These are phyloP conservation scores for Drosophila parabipectinata DNA, from an alignment of 1,140 invertebrate species.

Conservation along the genomic window DNA sequence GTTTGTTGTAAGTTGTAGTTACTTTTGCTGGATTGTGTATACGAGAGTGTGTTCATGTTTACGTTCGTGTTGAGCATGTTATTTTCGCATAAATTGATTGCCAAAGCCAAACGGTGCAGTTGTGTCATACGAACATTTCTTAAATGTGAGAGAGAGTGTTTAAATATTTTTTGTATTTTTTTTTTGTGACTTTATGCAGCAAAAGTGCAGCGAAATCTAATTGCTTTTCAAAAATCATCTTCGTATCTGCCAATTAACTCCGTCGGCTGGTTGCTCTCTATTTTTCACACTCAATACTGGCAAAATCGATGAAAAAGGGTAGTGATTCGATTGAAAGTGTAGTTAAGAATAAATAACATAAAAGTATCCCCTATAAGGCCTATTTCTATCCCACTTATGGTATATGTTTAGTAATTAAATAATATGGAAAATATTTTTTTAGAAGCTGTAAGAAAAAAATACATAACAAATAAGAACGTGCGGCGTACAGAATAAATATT, in stretches of 20 bases:
- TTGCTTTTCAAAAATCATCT: constrained; percentile 10
- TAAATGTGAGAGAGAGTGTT: constrained; percentile 26
- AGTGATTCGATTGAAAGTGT: neutral
- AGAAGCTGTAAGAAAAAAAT: constrained; percentile 4
- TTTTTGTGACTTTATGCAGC: constrained; percentile 20
- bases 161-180: neutral
- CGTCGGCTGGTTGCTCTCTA: constrained; percentile 35
- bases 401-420: constrained; percentile 10
- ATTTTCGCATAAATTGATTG: constrained; percentile 75
- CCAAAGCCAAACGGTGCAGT: constrained; percentile 69
- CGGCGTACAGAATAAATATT: constrained; percentile 22
- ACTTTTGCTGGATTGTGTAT: constrained; percentile 24
- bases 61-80: constrained; percentile 56
- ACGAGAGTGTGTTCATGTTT: constrained; percentile 37
- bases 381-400: constrained; percentile 7
- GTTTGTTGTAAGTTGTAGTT: constrained; percentile 38
- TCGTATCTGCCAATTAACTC: constrained; percentile 28
- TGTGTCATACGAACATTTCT: constrained; percentile 33
- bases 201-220: constrained; percentile 14
- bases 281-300: constrained; percentile 34
- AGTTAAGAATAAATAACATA: neutral
- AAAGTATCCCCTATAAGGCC: constrained; percentile 1
- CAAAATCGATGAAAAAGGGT: neutral
- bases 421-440: constrained; percentile 22
- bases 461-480: constrained; percentile 35